phyloP scores from a whole-genome alignment of 2,797 vertebrate genomes.

The Phaenicophaeus curvirostris region DNA sequence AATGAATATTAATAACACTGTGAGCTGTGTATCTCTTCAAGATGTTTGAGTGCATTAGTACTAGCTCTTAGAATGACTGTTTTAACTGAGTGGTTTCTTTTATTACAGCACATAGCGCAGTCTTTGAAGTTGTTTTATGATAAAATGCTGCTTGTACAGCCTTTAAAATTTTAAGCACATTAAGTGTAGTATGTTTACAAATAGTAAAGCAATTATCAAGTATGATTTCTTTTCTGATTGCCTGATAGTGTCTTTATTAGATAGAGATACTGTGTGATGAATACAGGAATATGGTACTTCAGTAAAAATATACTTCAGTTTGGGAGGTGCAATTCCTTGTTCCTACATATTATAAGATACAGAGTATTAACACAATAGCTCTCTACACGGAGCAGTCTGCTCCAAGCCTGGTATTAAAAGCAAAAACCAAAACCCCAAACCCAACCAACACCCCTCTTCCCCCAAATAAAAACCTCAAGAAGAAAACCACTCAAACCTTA shows the following conservation, averaged over 20 bases:
- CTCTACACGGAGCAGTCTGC: background rate
- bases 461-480: background rate
- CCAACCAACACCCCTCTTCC: background rate
- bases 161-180: background rate
- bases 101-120: background rate
- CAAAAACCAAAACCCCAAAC: background rate
- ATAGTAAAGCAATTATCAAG: background rate
- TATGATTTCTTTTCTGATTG: background rate
- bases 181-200: background rate
- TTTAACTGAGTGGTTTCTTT: conserved; percentile 21
- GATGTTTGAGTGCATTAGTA: background rate
- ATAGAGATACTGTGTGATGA: background rate
- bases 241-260: background rate
- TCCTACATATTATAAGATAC: background rate
- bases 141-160: background rate
- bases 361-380: background rate
- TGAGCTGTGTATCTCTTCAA: background rate
- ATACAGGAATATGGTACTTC: background rate
- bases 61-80: background rate
- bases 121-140: background rate
- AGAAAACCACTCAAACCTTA: background rate
- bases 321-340: background rate
- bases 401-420: background rate
- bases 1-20: background rate
- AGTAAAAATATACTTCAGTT: background rate